These are phyloP conservation scores for Spea hammondii DNA, from an alignment of 2,797 vertebrate genomes.

Conservation along the genomic window DNA sequence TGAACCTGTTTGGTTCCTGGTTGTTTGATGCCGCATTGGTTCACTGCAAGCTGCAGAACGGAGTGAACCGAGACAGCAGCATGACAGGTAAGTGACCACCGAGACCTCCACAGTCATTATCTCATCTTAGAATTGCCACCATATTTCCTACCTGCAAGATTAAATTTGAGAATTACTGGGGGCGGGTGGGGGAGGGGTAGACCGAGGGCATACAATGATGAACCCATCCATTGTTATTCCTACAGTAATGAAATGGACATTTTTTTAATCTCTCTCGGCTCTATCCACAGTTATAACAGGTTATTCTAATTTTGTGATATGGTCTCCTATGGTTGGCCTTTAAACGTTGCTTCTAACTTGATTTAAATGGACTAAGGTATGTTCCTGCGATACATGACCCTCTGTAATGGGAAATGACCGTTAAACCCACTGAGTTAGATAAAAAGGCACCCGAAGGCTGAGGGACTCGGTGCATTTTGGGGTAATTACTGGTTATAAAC, in stretches of 20 bases:
- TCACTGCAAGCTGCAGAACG: slow-evolving; percentile 82
- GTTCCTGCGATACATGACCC: too few relatives aligned
- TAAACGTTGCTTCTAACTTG: too few relatives aligned
- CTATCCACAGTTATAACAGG: not conserved
- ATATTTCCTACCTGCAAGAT: slow-evolving; percentile 81
- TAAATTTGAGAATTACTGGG: slow-evolving; percentile 53
- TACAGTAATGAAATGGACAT: slow-evolving; percentile 54
- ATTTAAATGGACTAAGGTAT: too few relatives aligned
- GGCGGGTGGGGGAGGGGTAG: slow-evolving; percentile 4
- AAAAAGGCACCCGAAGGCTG: too few relatives aligned
- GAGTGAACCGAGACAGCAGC: slow-evolving; percentile 85
- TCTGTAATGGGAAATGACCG: too few relatives aligned
- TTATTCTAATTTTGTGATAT: too few relatives aligned
- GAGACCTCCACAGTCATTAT: slow-evolving; percentile 45
- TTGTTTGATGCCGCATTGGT: slow-evolving; percentile 89
- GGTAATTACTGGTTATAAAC: too few relatives aligned
- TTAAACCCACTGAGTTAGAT: too few relatives aligned
- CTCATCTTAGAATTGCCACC: slow-evolving; percentile 54
- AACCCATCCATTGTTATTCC: slow-evolving; percentile 17
- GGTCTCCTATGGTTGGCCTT: too few relatives aligned
- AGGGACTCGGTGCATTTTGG: too few relatives aligned
- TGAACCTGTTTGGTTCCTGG: slow-evolving; percentile 91
- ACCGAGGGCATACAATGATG: slow-evolving; percentile 7
- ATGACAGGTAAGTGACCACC: slow-evolving; percentile 88
- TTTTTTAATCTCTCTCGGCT: slow-evolving; percentile 66